Evolutionary conservation across 2,113 vertebrate species (phyloP).

Genomic region (Pseudorasbora parva): DNA sequence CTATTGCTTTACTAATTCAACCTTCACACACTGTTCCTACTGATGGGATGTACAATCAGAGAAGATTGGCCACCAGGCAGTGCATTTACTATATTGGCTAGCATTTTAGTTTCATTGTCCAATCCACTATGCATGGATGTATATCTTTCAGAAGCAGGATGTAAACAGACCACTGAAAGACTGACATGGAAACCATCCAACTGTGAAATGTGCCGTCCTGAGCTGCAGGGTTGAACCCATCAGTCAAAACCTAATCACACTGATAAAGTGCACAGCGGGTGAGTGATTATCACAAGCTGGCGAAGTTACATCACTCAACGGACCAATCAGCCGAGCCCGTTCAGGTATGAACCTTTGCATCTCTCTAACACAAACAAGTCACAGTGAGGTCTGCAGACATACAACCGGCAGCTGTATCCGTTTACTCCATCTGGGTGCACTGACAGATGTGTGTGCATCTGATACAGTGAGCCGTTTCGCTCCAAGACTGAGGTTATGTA

Average conservation of each 20-base stretch:
- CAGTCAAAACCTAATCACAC: constrained; percentile 1
- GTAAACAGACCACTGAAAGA: neutral
- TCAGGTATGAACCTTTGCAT: neutral
- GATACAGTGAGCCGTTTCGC: neutral
- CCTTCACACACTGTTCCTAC: no score
- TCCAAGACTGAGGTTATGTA: constrained; percentile 43
- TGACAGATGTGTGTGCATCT: constrained; percentile 11
- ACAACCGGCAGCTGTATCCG: neutral
- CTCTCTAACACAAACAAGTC: neutral
- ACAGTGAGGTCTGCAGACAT: neutral
- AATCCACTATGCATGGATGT: no score
- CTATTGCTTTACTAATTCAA: no score
- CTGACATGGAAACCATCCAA: neutral
- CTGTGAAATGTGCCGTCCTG: neutral
- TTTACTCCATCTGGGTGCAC: neutral
- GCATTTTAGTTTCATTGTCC: no score
- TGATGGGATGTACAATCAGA: no score
- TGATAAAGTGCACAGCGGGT: constrained; percentile 1
- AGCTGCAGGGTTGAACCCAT: neutral
- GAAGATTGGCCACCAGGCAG: no score
- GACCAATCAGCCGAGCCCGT: neutral
- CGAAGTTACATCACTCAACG: neutral
- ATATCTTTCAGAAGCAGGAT: neutral
- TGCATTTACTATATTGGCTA: no score
- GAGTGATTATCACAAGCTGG: constrained; percentile 8